These are phyloP conservation scores for Cybosia mesomella DNA, from an alignment of 2,888 invertebrate species.

Conservation along the genomic window DNA sequence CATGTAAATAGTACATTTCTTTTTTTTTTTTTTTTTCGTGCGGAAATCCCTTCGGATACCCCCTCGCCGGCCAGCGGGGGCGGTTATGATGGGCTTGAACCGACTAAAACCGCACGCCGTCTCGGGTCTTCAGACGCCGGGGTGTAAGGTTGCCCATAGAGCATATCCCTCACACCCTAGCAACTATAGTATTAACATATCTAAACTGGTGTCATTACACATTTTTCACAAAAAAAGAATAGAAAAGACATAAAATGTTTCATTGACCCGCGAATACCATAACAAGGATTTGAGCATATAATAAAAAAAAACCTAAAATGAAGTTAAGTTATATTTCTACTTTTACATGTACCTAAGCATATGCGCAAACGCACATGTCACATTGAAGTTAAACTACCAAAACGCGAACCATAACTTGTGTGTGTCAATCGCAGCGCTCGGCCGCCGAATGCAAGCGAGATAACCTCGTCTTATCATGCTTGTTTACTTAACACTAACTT, in stretches of 20 bases:
- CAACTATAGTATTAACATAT: not conserved
- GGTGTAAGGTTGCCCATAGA: no score
- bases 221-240: not conserved
- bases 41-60: no score
- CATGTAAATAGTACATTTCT: not conserved
- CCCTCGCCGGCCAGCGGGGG: no score
- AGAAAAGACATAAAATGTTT: not conserved
- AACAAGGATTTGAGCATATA: not conserved
- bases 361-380: not conserved
- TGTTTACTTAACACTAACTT: slow-evolving; percentile 72
- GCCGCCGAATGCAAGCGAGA: slow-evolving; percentile 68
- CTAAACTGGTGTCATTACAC: not conserved
- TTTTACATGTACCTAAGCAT: not conserved
- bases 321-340: no score
- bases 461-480: slow-evolving; percentile 79
- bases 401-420: slow-evolving; percentile 15
- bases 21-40: no score
- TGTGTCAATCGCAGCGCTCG: slow-evolving; percentile 56
- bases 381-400: not conserved
- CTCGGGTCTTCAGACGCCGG: no score
- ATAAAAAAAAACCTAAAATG: not conserved
- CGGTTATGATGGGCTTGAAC: no score
- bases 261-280: not conserved
- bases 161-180: no score
- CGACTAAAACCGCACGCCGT: no score